Base-by-base conservation (phyloP, 2,113 vertebrate genomes). In the Tympanuchus pallidicinctus region DNA sequence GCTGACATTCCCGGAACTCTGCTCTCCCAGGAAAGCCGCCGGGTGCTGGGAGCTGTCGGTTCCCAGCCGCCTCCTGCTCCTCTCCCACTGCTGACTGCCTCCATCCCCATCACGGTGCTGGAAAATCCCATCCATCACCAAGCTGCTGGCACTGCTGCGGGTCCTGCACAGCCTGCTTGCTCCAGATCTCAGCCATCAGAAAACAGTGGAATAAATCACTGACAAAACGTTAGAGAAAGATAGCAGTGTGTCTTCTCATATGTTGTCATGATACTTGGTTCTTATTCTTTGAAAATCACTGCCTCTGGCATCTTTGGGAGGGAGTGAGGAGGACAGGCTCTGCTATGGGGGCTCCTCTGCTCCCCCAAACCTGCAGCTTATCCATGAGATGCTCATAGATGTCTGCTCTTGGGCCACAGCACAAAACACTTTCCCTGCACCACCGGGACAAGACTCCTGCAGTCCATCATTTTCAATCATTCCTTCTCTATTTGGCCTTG, bases 41-140 rank as follows among this genome's bases (percentile, higher is more conserved):
- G 38, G 36, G 22, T 0, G 0, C 38, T 64, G 59, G 13, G 28
- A 79, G 28, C 5, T 3, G 1, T 4, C 4, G 25, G 4, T 59
- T 93, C 64, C 45, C 83, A 82, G 61, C 61, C 36, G 25, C 61
- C 61, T 40, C 61, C 36, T 38, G 61, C 24, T 63, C 36, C 36
- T 27, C 61, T 64, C 61, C 38, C 38, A 64, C 17, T 27, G 11
- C 34, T 7, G 25, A 25, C 61, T 63, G 61, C 36, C 61, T 64
- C 61, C 7, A 11, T 40, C 61, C 18, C 25, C 36, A 40, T 40
- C 61, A 64, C 36, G 3, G 5, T 10, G 2, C 36, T 9, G 52
- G 11, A 14, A 78, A 64, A 38, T 67, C 56, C 20, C 65, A 43
- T 43, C 60, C 78, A 28, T 13, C 56, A 42, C 34, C 56, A 84